Evolutionary conservation across 2,113 vertebrate genomes (phyloP).

Genomic region (Sus scrofa): DNA sequence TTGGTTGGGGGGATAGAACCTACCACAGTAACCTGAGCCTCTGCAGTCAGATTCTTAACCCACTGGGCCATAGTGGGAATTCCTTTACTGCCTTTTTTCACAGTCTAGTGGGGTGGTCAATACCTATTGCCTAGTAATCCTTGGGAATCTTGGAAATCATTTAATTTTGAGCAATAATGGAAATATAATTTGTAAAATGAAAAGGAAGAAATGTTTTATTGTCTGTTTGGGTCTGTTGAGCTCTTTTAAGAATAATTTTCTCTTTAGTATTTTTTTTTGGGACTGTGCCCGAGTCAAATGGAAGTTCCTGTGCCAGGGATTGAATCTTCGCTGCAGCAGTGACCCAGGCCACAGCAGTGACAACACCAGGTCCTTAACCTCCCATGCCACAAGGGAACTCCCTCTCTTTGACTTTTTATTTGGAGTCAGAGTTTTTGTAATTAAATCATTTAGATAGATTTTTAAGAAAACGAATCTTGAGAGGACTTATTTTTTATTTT

Average conservation of each 20-base stretch:
- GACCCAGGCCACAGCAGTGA: too few relatives aligned
- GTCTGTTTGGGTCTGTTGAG: background rate
- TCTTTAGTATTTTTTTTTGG: background rate
- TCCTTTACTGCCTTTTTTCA: background rate
- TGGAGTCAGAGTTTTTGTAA: background rate
- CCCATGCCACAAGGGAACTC: too few relatives aligned
- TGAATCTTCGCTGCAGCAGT: too few relatives aligned
- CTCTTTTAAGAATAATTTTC: conserved; percentile 46
- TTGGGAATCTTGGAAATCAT: background rate
- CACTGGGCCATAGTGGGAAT: too few relatives aligned
- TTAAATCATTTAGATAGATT: conserved; percentile 12
- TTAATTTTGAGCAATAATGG: conserved; percentile 43
- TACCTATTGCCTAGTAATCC: background rate
- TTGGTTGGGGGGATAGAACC: too few relatives aligned
- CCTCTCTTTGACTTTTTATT: background rate
- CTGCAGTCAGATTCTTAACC: too few relatives aligned
- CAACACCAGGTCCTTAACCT: too few relatives aligned
- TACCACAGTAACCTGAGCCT: too few relatives aligned
- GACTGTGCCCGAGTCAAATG: too few relatives aligned
- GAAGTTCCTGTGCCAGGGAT: too few relatives aligned
- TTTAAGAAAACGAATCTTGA: conserved; percentile 18
- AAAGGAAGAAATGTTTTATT: conserved; percentile 4
- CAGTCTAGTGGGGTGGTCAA: background rate
- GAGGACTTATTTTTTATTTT: background rate
- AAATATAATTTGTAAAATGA: conserved; percentile 12